These are phyloP conservation scores for Octopus bimaculoides DNA, from an alignment of 1,140 invertebrate genomes.

Conservation along the genomic window DNA sequence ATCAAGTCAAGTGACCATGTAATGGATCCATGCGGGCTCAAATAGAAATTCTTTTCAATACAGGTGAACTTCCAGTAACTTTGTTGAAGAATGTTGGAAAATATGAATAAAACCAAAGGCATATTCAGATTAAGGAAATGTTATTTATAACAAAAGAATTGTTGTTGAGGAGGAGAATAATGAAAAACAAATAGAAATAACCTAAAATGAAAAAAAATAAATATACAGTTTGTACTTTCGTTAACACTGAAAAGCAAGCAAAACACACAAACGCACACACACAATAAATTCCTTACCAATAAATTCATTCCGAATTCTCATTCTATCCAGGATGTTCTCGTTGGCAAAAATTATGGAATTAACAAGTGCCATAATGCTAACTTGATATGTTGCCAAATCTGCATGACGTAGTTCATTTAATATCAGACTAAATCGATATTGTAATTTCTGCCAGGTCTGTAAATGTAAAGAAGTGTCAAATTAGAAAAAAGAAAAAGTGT, in stretches of 20 bases:
- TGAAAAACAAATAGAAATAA: too few relatives aligned
- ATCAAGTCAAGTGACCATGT: too few relatives aligned
- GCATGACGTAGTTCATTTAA: slow-evolving; percentile 81
- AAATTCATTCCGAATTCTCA: slow-evolving; percentile 89
- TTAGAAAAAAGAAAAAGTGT: neutral
- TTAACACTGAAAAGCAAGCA: neutral
- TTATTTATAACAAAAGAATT: too few relatives aligned
- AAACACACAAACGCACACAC: neutral
- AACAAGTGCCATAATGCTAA: slow-evolving; percentile 85
- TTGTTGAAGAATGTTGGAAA: too few relatives aligned
- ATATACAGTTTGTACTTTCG: neutral
- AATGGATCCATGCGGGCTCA: too few relatives aligned
- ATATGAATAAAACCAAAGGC: too few relatives aligned
- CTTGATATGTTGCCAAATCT: slow-evolving; percentile 79
- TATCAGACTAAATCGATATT: slow-evolving; percentile 83
- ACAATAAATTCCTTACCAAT: slow-evolving; percentile 69
- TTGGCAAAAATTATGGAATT: slow-evolving; percentile 93
- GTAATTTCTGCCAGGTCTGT: slow-evolving; percentile 52
- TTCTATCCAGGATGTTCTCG: slow-evolving; percentile 77
- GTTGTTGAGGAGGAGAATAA: too few relatives aligned
- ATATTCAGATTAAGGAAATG: too few relatives aligned
- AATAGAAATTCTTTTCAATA: too few relatives aligned
- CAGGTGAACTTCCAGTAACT: too few relatives aligned
- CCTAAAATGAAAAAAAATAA: too few relatives aligned
- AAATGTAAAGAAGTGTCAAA: slow-evolving; percentile 15